Evolutionary conservation across 2,888 invertebrate species (phyloP).

Genomic region (Alitta virens): DNA sequence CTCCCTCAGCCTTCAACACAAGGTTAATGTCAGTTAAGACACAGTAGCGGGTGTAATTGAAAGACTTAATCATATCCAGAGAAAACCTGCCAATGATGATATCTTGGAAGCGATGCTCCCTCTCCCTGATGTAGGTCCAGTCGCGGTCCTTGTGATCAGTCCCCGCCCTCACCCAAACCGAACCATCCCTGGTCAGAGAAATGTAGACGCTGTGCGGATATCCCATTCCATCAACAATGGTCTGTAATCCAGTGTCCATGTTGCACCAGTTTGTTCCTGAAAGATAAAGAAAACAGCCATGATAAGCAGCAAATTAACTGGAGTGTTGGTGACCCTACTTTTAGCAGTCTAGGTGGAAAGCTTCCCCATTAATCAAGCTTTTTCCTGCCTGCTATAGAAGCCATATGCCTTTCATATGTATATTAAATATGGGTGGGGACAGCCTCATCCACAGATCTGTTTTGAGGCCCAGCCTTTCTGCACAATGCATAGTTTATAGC

Average conservation of each 20-base stretch:
- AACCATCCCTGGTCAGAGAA: constrained; percentile 29
- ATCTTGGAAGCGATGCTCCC: constrained; percentile 2
- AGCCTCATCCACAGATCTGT: no score
- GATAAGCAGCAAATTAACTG: no score
- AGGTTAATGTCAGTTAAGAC: constrained; percentile 30
- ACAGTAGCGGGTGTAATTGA: constrained; percentile 29
- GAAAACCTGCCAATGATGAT: background rate
- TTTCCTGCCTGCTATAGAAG: no score
- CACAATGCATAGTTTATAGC: no score
- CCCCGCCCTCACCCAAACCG: constrained; percentile 29
- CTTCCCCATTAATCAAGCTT: no score
- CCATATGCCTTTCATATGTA: no score
- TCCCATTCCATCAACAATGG: constrained; percentile 26
- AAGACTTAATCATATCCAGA: constrained; percentile 14
- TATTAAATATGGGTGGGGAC: no score
- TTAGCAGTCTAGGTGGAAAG: no score
- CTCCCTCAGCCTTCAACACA: constrained; percentile 19
- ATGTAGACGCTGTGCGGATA: constrained; percentile 29
- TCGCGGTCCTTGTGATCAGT: constrained; percentile 23
- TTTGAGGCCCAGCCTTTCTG: no score
- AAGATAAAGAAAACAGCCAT: background rate
- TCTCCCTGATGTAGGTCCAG: constrained; percentile 24
- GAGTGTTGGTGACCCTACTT: no score
- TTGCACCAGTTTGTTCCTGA: constrained; percentile 26
- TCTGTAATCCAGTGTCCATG: constrained; percentile 29